These are phyloP conservation scores for Dioctria linearis DNA, from an alignment of 2,888 invertebrate genomes.

Conservation along the genomic window DNA sequence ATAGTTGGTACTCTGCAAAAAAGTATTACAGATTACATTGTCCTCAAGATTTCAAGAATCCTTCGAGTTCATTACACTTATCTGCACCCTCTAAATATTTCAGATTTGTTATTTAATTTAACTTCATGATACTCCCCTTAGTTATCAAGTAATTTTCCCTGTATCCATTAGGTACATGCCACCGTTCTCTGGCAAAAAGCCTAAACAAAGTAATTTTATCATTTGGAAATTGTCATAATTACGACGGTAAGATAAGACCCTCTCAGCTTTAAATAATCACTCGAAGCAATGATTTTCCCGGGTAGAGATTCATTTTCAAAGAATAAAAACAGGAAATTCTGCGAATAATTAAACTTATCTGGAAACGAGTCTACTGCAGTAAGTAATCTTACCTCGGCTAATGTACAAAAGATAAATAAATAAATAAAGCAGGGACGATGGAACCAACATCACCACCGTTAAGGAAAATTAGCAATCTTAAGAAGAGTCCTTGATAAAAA, in stretches of 20 bases:
- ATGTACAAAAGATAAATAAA: conserved; percentile 38
- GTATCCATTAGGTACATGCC: too few relatives aligned
- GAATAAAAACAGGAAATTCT: conserved; percentile 28
- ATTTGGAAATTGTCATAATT: conserved; percentile 43
- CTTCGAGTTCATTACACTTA: too few relatives aligned
- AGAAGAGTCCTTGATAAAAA: conserved; percentile 51
- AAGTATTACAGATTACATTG: too few relatives aligned
- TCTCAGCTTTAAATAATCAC: conserved; percentile 40
- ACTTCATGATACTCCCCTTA: too few relatives aligned
- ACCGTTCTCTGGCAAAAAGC: background rate
- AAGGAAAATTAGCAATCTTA: conserved; percentile 56
- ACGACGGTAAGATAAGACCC: conserved; percentile 46
- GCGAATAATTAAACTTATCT: conserved; percentile 55
- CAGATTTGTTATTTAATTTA: too few relatives aligned
- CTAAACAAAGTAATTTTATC: conserved; percentile 41
- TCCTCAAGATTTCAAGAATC: too few relatives aligned
- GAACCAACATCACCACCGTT: conserved; percentile 55
- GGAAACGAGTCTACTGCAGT: conserved; percentile 22
- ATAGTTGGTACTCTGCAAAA: too few relatives aligned
- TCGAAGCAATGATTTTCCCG: conserved; percentile 45
- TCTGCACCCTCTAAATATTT: too few relatives aligned
- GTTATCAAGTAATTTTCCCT: too few relatives aligned
- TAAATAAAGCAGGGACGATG: conserved; percentile 53
- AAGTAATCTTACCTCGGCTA: conserved; percentile 26
- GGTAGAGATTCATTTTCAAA: conserved; percentile 11